Base-by-base conservation (phyloP, 2,888 invertebrate species). In the Pediacus dermestoides region DNA sequence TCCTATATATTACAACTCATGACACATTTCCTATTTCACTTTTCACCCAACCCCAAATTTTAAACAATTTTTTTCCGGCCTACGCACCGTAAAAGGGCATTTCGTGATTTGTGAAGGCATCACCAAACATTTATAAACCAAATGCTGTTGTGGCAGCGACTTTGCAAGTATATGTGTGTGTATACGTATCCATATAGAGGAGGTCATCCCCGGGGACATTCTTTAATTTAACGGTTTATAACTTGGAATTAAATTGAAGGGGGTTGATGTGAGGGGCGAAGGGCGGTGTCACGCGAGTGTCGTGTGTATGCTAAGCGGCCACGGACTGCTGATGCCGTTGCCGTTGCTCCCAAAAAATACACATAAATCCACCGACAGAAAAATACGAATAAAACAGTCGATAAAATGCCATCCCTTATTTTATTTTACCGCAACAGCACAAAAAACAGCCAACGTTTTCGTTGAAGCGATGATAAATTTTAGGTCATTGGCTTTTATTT, bases 141-240 rank as follows among this genome's bases (percentile, higher is more conserved):
- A n/a, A n/a, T n/a, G n/a, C n/a, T n/a, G n/a, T n/a, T n/a, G n/a
- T n/a, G n/a, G n/a, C 21, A 18, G 6, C n/a, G 21, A 18, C 21
- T 18, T 18, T n/a, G n/a, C 21, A 18, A 18, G 21, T 34, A 28
- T 16, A 16, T 23, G 25, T 12, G 10, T 33, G 22, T 12, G 12
- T 4, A 12, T 26, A 27, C 27, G 13, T 14, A 36, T 21, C 26
- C 11, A 33, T 27, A 15, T 21, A 33, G 10, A 25, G 50, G 51
- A 55, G 42, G 53, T 55, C 54, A 56, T 62, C 63, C 61, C 57
- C 34, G 22, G 64, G 58, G 63, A 63, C 48, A 55, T 57, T 59
- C 60, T 63, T 66, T 66, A 67, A 67, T 67, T 67, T 67, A 67
- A 66, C 67, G 67, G 60, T 63, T 66, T 66, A 67, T 66, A 67